phyloP scores from a whole-genome alignment of 2,113 vertebrate species.

The Eptatretus burgeri region DNA sequence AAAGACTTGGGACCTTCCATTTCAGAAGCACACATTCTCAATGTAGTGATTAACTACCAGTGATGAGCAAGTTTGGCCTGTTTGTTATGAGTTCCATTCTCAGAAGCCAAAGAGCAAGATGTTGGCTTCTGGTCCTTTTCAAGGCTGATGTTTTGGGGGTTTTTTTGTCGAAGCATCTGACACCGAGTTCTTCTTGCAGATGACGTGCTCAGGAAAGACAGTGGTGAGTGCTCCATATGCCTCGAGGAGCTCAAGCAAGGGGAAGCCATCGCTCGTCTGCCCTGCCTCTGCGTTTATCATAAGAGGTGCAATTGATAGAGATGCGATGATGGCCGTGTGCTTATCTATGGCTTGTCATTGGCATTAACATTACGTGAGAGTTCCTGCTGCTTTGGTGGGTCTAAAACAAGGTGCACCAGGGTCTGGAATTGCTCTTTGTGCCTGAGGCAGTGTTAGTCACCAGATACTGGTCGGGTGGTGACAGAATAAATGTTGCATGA shows the following conservation, averaged over 20 bases:
- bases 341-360: too few species aligned
- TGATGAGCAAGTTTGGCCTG: neutral
- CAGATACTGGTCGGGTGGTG: too few species aligned
- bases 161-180: constrained; percentile 9
- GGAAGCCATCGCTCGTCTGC: constrained; percentile 72
- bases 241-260: constrained; percentile 69
- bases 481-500: too few species aligned
- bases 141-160: neutral
- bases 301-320: constrained; percentile 28
- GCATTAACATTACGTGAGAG: too few species aligned
- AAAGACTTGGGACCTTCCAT: too few species aligned
- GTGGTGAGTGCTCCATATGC: constrained; percentile 86
- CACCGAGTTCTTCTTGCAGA: constrained; percentile 22
- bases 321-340: too few species aligned
- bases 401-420: too few species aligned
- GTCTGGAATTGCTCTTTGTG: too few species aligned
- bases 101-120: neutral
- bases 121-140: neutral
- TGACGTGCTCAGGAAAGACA: constrained; percentile 65
- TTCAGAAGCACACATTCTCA: too few species aligned
- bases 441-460: too few species aligned
- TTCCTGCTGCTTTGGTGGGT: too few species aligned
- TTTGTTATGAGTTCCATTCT: neutral
- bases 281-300: constrained; percentile 87
- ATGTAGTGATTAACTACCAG: neutral